Evolutionary conservation across 2,888 invertebrate genomes (phyloP).

Genomic region (Baccha elongata): DNA sequence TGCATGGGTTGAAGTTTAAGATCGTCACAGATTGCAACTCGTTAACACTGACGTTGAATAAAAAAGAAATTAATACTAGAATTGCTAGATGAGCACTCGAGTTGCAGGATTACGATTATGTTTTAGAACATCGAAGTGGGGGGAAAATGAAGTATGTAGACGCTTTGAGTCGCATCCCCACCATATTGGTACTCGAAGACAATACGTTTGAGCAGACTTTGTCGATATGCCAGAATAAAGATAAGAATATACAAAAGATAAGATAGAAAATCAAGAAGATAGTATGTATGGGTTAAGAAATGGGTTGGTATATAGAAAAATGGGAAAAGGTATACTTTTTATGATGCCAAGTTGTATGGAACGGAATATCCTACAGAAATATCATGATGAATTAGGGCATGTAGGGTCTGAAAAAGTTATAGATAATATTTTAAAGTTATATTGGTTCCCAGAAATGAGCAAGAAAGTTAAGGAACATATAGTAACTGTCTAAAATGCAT

Average conservation of each 20-base stretch:
- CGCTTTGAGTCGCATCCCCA: no score
- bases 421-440: background rate
- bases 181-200: no score
- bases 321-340: background rate
- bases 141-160: background rate
- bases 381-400: background rate
- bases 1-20: no score
- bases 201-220: no score
- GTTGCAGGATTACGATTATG: no score
- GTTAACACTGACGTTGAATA: no score
- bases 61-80: no score
- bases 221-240: no score
- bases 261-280: background rate
- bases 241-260: background rate
- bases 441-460: background rate
- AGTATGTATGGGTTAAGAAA: background rate
- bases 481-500: background rate
- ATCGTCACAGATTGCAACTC: no score
- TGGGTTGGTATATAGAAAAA: slow-evolving; percentile 4
- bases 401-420: background rate
- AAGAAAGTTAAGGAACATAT: background rate
- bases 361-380: no score
- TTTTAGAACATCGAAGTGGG: no score
- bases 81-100: no score
- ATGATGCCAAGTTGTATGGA: slow-evolving; percentile 1